These are phyloP conservation scores for Cheirogaleus medius DNA, from an alignment of 2,113 vertebrate species.

Conservation along the genomic window DNA sequence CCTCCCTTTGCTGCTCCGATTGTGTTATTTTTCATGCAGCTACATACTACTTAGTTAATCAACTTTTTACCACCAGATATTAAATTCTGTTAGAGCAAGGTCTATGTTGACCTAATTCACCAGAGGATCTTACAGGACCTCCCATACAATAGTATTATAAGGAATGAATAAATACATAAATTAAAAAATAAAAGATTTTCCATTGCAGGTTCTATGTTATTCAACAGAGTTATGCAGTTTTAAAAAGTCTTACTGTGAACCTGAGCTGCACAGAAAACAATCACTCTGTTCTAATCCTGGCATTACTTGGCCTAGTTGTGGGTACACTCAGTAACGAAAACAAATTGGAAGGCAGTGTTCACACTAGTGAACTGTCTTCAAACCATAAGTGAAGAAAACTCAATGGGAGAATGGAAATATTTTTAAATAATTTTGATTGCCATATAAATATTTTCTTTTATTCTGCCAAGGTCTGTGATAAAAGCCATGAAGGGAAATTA, in stretches of 20 bases:
- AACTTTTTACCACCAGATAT: background rate
- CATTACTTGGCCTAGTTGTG: background rate
- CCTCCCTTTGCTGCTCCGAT: background rate
- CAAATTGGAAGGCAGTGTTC: background rate
- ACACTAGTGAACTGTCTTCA: background rate
- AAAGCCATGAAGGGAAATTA: background rate
- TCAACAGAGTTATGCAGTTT: background rate
- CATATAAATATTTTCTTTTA: background rate
- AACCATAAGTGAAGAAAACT: background rate
- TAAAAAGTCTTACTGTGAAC: background rate
- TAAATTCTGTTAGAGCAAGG: background rate
- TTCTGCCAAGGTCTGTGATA: background rate
- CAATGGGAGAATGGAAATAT: background rate
- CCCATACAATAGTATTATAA: accelerated
- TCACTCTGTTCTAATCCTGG: too few relatives aligned
- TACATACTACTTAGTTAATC: background rate
- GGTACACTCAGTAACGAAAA: background rate
- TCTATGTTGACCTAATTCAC: background rate
- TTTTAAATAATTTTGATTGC: background rate
- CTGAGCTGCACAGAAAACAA: background rate
- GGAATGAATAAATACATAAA: background rate
- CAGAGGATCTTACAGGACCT: accelerated
- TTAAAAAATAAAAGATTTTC: background rate
- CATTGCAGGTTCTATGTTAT: background rate
- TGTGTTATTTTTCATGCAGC: background rate